Evolutionary conservation across 2,113 vertebrate genomes (phyloP).

Genomic region (Nycticebus coucang): DNA sequence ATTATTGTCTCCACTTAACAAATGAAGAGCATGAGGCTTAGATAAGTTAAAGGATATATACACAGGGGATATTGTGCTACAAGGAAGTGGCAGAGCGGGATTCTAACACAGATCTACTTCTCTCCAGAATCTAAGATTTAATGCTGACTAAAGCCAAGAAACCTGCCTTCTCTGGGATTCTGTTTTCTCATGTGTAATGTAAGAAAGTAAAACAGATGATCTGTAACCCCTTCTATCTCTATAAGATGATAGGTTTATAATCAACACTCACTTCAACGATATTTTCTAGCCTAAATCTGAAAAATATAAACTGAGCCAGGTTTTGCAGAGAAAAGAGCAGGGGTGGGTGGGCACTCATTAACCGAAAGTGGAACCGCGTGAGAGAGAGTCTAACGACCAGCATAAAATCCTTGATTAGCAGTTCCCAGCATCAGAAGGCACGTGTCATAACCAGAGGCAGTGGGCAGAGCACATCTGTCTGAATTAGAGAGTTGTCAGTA

Average conservation of each 20-base stretch:
- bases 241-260: not conserved
- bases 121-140: not conserved
- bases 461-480: conserved; percentile 11
- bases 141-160: not conserved
- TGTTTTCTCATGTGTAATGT: not conserved
- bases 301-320: not conserved
- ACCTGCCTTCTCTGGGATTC: not conserved
- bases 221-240: not conserved
- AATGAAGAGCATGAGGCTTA: not conserved
- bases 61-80: not conserved
- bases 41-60: not conserved
- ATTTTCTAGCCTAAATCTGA: not conserved
- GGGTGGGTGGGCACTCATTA: not conserved
- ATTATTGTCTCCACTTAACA: not conserved
- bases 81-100: not conserved
- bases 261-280: too few relatives aligned
- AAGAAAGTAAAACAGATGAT: not conserved
- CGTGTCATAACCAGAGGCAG: not conserved
- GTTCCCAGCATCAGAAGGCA: not conserved
- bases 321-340: not conserved
- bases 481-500: not conserved
- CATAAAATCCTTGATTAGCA: not conserved
- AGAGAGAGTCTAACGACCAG: not conserved
- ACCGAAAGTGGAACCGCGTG: not conserved
- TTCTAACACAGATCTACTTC: not conserved